Evolutionary conservation across 1,140 invertebrate species (phyloP).

Genomic region (Lepidurus couesii): DNA sequence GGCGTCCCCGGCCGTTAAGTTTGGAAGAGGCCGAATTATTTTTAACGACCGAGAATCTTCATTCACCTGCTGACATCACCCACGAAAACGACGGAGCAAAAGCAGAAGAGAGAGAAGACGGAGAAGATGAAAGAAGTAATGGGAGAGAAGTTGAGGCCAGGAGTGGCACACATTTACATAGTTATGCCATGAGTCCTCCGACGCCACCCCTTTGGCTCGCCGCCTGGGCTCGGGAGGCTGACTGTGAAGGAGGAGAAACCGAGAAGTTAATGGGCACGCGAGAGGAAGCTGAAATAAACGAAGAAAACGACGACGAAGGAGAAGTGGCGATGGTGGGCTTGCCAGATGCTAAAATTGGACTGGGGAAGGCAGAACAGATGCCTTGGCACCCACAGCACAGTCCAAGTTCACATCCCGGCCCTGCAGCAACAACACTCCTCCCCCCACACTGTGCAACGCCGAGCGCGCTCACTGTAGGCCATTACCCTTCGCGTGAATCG

Average conservation of each 20-base stretch:
- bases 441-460: background rate
- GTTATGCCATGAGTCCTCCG: conserved; percentile 17
- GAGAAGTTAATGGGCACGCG: conserved; percentile 16
- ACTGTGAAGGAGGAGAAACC: background rate
- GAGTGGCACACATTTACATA: background rate
- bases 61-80: conserved; percentile 4
- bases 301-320: background rate
- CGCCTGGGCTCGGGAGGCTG: background rate
- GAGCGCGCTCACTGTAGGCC: background rate
- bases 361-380: conserved; percentile 8
- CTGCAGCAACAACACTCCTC: background rate
- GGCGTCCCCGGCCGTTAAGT: conserved; percentile 29
- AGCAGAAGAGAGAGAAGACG: conserved; percentile 16
- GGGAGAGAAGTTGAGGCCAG: background rate
- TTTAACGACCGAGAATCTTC: conserved; percentile 23
- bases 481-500: background rate
- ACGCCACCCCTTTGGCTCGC: conserved; percentile 13
- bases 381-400: background rate
- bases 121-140: background rate
- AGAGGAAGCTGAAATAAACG: background rate
- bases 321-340: conserved; percentile 4
- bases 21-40: conserved; percentile 31
- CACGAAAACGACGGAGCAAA: background rate
- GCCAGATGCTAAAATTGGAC: conserved; percentile 21
- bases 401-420: background rate